A percentile compares a stretch with the other conserved stretches of the same genome.
Conservation (phyloP, 2,113 vertebrate species). For the Hyperoodon ampullatus region DNA sequence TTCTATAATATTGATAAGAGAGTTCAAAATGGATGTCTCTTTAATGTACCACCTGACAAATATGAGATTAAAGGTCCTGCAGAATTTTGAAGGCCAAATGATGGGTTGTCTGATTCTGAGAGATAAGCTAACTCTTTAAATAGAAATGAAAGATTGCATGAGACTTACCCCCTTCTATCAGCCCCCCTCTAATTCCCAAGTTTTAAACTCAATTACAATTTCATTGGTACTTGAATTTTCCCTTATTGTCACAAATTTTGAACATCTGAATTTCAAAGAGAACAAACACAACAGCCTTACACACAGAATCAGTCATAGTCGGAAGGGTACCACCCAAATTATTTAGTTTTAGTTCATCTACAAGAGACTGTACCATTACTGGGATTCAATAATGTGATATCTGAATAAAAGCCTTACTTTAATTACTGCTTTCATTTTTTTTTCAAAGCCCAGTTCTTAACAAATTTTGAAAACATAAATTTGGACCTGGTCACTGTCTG, state of each 20-base stretch:
- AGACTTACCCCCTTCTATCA: not conserved
- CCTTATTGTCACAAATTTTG: not conserved
- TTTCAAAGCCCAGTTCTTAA: not conserved
- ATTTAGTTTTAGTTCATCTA: not conserved
- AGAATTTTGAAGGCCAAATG: slow-evolving; percentile 7
- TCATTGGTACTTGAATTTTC: not conserved
- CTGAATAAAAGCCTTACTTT: not conserved
- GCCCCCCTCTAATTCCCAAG: not conserved
- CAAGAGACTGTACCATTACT: not conserved
- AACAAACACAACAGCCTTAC: not conserved
- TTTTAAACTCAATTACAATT: slow-evolving; percentile 45
- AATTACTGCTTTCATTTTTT: slow-evolving; percentile 38
- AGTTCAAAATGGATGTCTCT: not conserved
- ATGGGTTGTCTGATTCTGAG: not conserved
- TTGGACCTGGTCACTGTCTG: slow-evolving; percentile 6
- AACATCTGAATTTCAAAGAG: slow-evolving; percentile 17
- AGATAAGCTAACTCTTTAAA: not conserved
- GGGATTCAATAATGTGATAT: not conserved
- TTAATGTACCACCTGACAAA: not conserved
- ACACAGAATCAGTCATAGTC: not conserved
- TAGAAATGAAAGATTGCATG: not conserved
- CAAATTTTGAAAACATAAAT: slow-evolving; percentile 51
- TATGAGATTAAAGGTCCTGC: not conserved
- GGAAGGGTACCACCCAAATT: not conserved
- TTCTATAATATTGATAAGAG: not conserved